Percentiles rank a stretch among this genome's conserved stretches.
Evolutionary conservation across 2,113 vertebrate species (phyloP).

Genomic region (Mixornis gularis): DNA sequence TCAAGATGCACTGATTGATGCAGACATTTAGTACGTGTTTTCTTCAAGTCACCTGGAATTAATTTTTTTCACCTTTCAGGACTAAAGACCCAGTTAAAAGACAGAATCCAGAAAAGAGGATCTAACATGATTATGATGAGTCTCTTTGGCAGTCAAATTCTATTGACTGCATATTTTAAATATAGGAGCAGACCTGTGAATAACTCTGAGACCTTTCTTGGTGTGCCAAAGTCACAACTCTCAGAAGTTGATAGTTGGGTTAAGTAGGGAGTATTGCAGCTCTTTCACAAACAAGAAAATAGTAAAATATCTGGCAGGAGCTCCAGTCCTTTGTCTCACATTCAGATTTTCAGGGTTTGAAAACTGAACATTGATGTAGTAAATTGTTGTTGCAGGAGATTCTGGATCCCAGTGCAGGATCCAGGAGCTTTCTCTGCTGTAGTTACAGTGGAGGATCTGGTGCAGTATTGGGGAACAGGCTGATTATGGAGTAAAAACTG

Average conservation of each 20-base stretch:
- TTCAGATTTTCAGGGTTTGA: neutral
- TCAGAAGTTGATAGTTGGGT: neutral
- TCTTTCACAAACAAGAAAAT: neutral
- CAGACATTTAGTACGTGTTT: neutral
- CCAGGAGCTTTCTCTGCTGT: neutral
- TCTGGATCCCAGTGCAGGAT: neutral
- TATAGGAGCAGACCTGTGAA: neutral
- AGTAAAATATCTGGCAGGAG: neutral
- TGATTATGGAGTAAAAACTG: neutral
- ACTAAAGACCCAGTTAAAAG: neutral
- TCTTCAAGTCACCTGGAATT: neutral
- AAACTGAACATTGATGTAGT: neutral
- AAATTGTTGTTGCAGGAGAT: neutral
- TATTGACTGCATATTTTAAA: neutral
- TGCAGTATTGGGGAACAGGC: fast-evolving
- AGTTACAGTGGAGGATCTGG: neutral
- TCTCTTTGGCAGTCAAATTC: neutral
- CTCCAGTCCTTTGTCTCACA: neutral
- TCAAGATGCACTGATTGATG: neutral
- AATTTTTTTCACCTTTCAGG: neutral
- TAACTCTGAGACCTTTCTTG: fast-evolving
- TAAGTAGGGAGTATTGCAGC: neutral
- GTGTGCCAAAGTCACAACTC: neutral
- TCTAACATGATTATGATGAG: neutral
- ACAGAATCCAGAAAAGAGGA: neutral